A percentile compares a stretch with the other conserved stretches of the same genome.
Evolutionary conservation across 2,888 invertebrate species (phyloP).

Genomic region (Scaptomyza reducta): DNA sequence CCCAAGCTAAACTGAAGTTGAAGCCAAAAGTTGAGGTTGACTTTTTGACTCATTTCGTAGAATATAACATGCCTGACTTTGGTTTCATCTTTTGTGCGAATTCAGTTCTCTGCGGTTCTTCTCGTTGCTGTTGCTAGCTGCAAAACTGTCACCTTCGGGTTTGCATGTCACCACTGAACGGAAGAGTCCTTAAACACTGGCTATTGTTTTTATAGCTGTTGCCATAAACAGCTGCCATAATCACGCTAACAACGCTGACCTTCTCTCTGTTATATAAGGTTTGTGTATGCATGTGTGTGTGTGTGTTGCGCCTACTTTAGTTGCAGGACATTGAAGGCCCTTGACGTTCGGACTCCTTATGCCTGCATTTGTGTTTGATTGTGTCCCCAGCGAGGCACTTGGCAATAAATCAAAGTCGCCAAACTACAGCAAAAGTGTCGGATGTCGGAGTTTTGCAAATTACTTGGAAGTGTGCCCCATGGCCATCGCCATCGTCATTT

Average conservation of each 20-base stretch:
- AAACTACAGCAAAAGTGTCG: conserved; percentile 70
- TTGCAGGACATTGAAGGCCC: conserved; percentile 58
- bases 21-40: conserved; percentile 60
- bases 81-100: conserved; percentile 59
- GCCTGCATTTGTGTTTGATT: conserved; percentile 63
- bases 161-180: conserved; percentile 57
- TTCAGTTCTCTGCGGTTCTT: conserved; percentile 4
- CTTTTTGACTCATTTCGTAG: conserved; percentile 72
- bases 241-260: conserved; percentile 55
- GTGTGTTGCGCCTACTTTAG: conserved; percentile 46
- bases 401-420: conserved; percentile 78
- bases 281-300: conserved; percentile 11
- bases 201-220: conserved; percentile 51
- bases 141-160: conserved; percentile 56
- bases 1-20: conserved; percentile 36
- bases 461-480: conserved; percentile 73
- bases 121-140: conserved; percentile 26
- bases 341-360: conserved; percentile 55
- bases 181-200: conserved; percentile 40
- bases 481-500: conserved; percentile 48
- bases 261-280: conserved; percentile 10
- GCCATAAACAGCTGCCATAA: conserved; percentile 51
- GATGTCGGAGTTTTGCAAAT: conserved; percentile 76
- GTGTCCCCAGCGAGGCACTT: conserved; percentile 62
- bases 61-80: conserved; percentile 70